Base-by-base conservation (phyloP, 2,888 invertebrate genomes). In the Leptarthrus brevirostris region DNA sequence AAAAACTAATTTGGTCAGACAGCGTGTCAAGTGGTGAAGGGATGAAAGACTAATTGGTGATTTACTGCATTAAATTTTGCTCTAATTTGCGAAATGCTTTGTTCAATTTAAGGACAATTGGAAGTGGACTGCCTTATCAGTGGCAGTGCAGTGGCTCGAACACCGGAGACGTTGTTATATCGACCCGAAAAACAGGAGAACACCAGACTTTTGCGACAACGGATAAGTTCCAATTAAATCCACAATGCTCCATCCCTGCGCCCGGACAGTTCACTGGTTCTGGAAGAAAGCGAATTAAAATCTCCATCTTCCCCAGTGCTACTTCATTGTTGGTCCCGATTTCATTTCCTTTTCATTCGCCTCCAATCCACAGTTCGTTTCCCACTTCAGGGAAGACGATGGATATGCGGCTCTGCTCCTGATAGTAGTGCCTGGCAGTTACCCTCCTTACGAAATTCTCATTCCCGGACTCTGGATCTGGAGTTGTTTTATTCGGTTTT, bases 281-380 rank as follows among this genome's bases (percentile, higher is more conserved):
- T 66, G 47, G 18, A 69, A 69, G 69, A 69, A 69, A 69, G 69
- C 69, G 69, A 69, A 52, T 69, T 69, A 52, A 69, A 52, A 52
- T 69, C 69, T 52, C 69, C 69, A 69, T 52, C 69, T 69, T 69
- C 69, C 69, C 52, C 69, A 52, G 69, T 49, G 69, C 69, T 36
- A 69, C n/a, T 49, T 52, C 36, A 69, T 69, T 69, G 69, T 69
- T 69, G 69, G 49, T 22, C 40, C 24, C 47, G 64, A 52, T 52
- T 69, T 69, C 34, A 30, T 34, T 69, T 69, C 69, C 52, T 69
- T 69, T 52, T 69, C 34, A 20, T 18, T 20, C 69, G 52, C 16
- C 34, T 52, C 52, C 34, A 16, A 40, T 69, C 26, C 44, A 12
- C 61, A 20, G 12, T 18, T 18, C 64, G n/a, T 12, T 16, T 30